Base-by-base conservation (phyloP, 2,797 vertebrate genomes). In the Pteronotus mesoamericanus region DNA sequence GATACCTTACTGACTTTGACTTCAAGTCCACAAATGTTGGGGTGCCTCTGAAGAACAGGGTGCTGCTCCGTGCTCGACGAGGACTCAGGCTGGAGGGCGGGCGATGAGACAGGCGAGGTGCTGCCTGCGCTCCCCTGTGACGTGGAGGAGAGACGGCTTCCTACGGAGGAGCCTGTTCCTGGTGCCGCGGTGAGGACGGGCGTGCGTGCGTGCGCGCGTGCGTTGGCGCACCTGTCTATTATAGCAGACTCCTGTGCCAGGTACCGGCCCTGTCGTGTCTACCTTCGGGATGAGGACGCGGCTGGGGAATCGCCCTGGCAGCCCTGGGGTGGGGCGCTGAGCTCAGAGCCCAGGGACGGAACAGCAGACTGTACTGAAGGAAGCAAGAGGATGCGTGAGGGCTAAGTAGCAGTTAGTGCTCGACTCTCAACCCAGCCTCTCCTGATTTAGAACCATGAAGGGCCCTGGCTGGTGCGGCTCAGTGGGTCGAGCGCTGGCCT, bases 121-220 rank as follows among this genome's bases (percentile, higher is more conserved):
- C 18, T 34, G 0, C 12, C n/a, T 12, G 2, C 0, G 2, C 22
- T 10, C 1, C 2, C 5, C 0, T 0, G 2, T 24, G 26, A 55
- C 16, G 5, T 1, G 1, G 18, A 29, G 18, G 11, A 37, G 42
- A 39, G 16, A 9, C 0, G 4, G 5, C 15, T 0, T 2, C 1
- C 19, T 2, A 0, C 2, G 7, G 51, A 9, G 12, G 48, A 34
- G 0, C 5, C 4, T 42, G 18, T 16, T 15, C 3, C 39, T 0
- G 3, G 55, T 2, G 10, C 72, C 32, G 3, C 16, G 26, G 2
- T 0, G 10, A 9, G 39, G 4, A 6, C 0, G 8, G 5, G 15
- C 0, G 0, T 2, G 18, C 9, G 7, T 44, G n/a, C n/a, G n/a
- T n/a, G n/a, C n/a, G n/a, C 5, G 15, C 0, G 0, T 2, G 18